A percentile compares a stretch with the other conserved stretches of the same genome.
phyloP scores from a whole-genome alignment of 2,797 vertebrate species.

The Ptychadena robeensis region DNA sequence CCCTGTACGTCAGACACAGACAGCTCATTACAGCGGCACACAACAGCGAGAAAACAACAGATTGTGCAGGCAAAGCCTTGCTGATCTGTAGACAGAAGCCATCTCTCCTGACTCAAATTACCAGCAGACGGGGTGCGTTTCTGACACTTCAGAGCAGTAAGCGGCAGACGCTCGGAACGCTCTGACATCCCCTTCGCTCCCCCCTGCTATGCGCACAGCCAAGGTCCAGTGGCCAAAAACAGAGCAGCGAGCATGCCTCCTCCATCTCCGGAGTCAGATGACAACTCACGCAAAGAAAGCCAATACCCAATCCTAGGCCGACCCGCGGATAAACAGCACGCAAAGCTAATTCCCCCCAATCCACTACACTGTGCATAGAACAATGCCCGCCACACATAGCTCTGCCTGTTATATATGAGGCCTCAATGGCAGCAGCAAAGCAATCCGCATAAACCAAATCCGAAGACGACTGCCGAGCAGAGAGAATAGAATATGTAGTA shows the following conservation, averaged over 20 bases:
- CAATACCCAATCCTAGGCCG: conserved; percentile 6
- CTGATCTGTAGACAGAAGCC: not conserved
- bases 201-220: conserved; percentile 28
- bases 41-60: not conserved
- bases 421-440: too few species aligned
- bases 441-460: too few species aligned
- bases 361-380: not conserved
- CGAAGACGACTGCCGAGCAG: too few species aligned
- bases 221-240: conserved; percentile 43
- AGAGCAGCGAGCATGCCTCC: conserved; percentile 35
- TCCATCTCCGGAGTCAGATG: conserved; percentile 41
- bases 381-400: not conserved
- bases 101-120: conserved; percentile 10
- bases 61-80: not conserved
- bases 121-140: conserved; percentile 15
- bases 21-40: not conserved
- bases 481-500: too few species aligned
- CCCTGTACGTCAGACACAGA: not conserved
- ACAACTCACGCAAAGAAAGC: conserved; percentile 36
- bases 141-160: conserved; percentile 1
- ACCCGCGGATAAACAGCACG: not conserved
- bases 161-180: not conserved
- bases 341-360: not conserved
- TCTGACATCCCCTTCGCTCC: conserved; percentile 15
- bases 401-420: too few species aligned